These are phyloP conservation scores for Mycteria americana DNA, from an alignment of 2,797 vertebrate species.

Conservation along the genomic window DNA sequence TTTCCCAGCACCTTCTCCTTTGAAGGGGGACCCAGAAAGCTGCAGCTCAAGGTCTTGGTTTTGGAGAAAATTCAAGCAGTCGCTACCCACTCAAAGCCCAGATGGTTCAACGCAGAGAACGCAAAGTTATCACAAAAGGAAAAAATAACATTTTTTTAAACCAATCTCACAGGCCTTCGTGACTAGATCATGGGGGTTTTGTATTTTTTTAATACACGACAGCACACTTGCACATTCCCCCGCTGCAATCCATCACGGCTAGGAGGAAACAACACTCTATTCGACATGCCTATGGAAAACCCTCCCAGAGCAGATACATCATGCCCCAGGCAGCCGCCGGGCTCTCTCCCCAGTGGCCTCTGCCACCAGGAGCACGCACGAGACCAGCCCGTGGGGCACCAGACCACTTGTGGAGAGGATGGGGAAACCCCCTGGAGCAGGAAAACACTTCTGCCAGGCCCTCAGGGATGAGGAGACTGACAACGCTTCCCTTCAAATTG, in stretches of 20 bases:
- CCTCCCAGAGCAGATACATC: not conserved
- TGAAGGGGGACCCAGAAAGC: not conserved
- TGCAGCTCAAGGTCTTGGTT: not conserved
- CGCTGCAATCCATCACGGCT: not conserved
- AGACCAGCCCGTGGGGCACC: not conserved
- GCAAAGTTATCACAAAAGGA: not conserved
- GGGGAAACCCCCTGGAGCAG: not conserved
- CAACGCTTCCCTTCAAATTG: not conserved
- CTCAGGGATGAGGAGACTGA: not conserved
- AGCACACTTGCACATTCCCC: not conserved
- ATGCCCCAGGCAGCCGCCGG: rapidly evolving
- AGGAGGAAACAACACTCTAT: not conserved
- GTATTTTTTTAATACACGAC: not conserved
- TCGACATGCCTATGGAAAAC: not conserved
- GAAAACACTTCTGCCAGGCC: not conserved
- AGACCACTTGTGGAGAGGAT: not conserved
- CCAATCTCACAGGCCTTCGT: not conserved
- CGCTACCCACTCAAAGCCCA: rapidly evolving
- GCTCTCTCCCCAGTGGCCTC: not conserved
- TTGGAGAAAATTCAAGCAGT: not conserved
- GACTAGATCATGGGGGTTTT: not conserved
- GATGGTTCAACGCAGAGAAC: not conserved
- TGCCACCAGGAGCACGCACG: rapidly evolving
- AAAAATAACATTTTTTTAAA: not conserved
- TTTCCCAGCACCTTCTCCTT: not conserved